Percentiles rank a stretch among this genome's conserved stretches.
phyloP scores from a whole-genome alignment of 2,797 vertebrate genomes.

The Tragelaphus oryx region DNA sequence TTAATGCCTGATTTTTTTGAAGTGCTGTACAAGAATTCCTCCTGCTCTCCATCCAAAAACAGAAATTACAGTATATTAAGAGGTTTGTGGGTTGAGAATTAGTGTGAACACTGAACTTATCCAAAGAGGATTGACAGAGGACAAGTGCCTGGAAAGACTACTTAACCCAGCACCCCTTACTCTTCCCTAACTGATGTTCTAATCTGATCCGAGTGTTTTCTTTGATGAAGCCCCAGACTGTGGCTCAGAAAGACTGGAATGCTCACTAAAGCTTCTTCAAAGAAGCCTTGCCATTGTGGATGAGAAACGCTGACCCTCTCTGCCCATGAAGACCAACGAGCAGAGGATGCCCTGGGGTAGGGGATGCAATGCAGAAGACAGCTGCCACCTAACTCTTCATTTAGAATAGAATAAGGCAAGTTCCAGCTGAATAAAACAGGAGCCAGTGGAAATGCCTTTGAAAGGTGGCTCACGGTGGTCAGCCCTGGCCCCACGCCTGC shows the following conservation, averaged over 20 bases:
- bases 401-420: background rate
- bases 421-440: background rate
- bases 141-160: background rate
- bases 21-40: background rate
- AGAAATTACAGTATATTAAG: background rate
- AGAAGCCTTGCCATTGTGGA: background rate
- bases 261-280: background rate
- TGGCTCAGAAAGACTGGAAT: background rate
- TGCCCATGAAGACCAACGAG: background rate
- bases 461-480: rapidly evolving
- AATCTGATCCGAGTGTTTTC: background rate
- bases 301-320: background rate
- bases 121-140: background rate
- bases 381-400: background rate
- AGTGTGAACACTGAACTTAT: background rate
- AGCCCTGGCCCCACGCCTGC: rapidly evolving
- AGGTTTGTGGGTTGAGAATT: background rate
- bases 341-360: background rate
- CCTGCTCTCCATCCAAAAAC: background rate
- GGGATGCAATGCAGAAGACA: background rate
- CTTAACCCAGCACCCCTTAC: background rate
- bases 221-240: background rate
- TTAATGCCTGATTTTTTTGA: background rate
- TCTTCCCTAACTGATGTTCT: background rate
- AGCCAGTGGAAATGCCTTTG: background rate